These are phyloP conservation scores for Scomber colias DNA, from an alignment of 2,113 vertebrate genomes.

Conservation along the genomic window DNA sequence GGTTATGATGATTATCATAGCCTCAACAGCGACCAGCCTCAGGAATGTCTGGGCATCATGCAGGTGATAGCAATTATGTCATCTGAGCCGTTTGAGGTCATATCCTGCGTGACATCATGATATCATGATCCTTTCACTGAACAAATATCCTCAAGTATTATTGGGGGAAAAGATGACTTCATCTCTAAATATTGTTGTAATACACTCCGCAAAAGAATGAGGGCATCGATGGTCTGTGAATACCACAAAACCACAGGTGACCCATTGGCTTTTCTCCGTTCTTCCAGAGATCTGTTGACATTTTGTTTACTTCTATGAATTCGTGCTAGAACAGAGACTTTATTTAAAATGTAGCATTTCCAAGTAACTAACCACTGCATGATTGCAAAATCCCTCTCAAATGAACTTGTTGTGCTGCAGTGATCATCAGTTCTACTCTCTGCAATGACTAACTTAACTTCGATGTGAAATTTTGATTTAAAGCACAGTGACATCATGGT, in stretches of 20 bases:
- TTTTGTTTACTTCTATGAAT: constrained; percentile 1
- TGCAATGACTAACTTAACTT: too few species aligned
- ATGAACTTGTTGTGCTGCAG: neutral
- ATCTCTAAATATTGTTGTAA: constrained; percentile 63
- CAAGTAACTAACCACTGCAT: neutral
- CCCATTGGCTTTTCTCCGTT: neutral
- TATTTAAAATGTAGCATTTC: neutral
- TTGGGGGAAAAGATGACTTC: constrained; percentile 60
- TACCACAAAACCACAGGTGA: constrained; percentile 35
- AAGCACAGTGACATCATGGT: constrained; percentile 39
- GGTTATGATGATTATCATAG: constrained; percentile 22
- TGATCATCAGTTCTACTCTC: neutral
- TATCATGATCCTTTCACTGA: constrained; percentile 42
- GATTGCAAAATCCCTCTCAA: neutral
- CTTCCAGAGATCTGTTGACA: constrained; percentile 1
- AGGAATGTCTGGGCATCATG: constrained; percentile 55
- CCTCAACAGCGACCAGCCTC: constrained; percentile 17
- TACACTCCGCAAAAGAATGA: constrained; percentile 62
- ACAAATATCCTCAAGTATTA: constrained; percentile 55
- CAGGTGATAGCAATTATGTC: constrained; percentile 75
- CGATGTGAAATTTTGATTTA: neutral
- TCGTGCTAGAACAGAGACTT: neutral
- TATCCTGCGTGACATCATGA: constrained; percentile 62
- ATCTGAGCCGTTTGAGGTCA: constrained; percentile 65
- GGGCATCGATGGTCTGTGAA: constrained; percentile 60